phyloP scores from a whole-genome alignment of 2,888 invertebrate genomes.

The Zele albiditarsus region DNA sequence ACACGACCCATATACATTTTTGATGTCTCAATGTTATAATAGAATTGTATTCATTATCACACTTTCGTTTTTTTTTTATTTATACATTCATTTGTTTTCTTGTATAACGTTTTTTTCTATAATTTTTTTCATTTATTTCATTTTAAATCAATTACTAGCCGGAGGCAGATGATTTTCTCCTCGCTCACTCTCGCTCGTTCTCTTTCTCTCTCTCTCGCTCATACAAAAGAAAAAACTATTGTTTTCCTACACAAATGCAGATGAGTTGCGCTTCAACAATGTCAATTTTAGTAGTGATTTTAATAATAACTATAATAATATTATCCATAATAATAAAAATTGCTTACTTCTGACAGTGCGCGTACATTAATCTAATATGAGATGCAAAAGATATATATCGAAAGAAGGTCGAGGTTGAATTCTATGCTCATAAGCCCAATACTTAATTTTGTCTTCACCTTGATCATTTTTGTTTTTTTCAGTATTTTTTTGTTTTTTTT shows the following conservation, averaged over 20 bases:
- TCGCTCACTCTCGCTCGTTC: constrained; percentile 4
- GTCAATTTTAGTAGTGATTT: constrained; percentile 50
- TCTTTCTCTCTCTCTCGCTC: constrained; percentile 23
- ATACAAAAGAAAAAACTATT: constrained; percentile 22
- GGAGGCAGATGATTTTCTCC: constrained; percentile 44
- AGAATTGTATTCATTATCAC: constrained; percentile 51
- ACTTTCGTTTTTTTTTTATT: constrained; percentile 43
- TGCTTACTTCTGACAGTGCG: constrained; percentile 36
- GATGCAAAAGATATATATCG: constrained; percentile 35
- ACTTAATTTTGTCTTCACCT: neutral
- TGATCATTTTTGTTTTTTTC: constrained; percentile 24
- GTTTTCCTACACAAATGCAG: constrained; percentile 56
- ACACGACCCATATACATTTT: constrained; percentile 63
- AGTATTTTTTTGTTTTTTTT: neutral
- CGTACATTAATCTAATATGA: constrained; percentile 35
- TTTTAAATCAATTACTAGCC: constrained; percentile 45
- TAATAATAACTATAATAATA: constrained; percentile 50
- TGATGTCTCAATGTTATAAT: constrained; percentile 54
- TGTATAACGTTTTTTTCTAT: constrained; percentile 36
- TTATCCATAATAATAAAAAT: constrained; percentile 38
- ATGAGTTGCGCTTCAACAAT: constrained; percentile 59
- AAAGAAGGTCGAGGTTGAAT: constrained; percentile 41
- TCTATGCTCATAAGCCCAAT: constrained; percentile 32
- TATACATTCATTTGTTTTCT: constrained; percentile 7
- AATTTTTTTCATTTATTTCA: constrained; percentile 37